These are phyloP conservation scores for Pseudochaenichthys georgianus DNA, from an alignment of 2,797 vertebrate species.

Conservation along the genomic window DNA sequence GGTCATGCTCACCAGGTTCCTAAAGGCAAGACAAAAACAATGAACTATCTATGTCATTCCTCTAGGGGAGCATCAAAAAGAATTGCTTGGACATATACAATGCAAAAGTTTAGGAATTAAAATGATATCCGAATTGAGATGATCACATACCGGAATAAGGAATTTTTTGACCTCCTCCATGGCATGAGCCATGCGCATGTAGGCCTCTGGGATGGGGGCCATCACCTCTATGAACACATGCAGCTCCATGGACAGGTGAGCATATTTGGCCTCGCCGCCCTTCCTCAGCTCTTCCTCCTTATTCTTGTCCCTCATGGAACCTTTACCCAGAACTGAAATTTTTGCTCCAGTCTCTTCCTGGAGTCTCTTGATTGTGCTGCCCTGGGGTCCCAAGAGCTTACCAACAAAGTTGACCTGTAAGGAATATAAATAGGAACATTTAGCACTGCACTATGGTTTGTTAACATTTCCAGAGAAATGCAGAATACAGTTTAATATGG, in stretches of 20 bases:
- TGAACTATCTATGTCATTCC: neutral
- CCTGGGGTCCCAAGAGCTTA: constrained; percentile 97
- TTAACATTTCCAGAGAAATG: neutral
- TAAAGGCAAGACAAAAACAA: constrained; percentile 52
- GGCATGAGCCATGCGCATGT: constrained; percentile 96
- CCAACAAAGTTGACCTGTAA: constrained; percentile 97
- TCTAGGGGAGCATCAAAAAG: neutral
- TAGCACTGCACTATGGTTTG: neutral
- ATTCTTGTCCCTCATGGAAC: constrained; percentile 97
- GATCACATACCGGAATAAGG: constrained; percentile 91
- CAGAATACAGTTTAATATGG: neutral
- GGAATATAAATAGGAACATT: neutral
- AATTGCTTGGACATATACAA: rapidly evolving
- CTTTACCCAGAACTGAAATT: constrained; percentile 97
- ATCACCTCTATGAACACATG: constrained; percentile 98
- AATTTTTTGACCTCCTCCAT: constrained; percentile 99
- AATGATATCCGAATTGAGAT: too few species aligned
- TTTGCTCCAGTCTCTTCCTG: constrained; percentile 98
- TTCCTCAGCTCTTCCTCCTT: constrained; percentile 98
- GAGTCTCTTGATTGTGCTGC: constrained; percentile 98
- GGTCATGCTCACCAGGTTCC: constrained; percentile 96
- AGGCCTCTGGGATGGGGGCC: constrained; percentile 95
- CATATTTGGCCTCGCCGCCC: constrained; percentile 95
- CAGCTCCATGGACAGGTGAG: constrained; percentile 95
- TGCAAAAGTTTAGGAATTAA: neutral